A percentile compares a stretch with the other conserved stretches of the same genome.
These are phyloP conservation scores for Horisme vitalbata DNA, from an alignment of 2,888 invertebrate genomes.

Conservation along the genomic window DNA sequence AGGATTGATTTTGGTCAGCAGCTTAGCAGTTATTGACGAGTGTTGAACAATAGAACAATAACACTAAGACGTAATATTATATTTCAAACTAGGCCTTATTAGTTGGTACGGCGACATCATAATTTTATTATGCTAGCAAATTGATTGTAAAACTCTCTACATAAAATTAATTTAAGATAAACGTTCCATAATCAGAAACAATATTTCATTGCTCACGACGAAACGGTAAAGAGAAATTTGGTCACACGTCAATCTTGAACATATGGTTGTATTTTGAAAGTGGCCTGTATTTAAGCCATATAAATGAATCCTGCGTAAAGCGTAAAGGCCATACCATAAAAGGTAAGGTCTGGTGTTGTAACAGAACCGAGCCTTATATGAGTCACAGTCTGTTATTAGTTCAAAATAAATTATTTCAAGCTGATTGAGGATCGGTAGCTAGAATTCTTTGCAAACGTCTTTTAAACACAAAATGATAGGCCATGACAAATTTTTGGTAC, in stretches of 20 bases:
- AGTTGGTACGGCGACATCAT: conserved; percentile 30
- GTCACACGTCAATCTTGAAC: conserved; percentile 72
- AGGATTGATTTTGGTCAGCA: background rate
- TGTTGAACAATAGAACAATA: conserved; percentile 39
- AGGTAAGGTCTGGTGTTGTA: conserved; percentile 67
- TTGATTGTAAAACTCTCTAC: conserved; percentile 27
- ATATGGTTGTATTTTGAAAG: conserved; percentile 78
- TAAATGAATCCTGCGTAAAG: conserved; percentile 63
- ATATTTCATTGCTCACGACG: conserved; percentile 14
- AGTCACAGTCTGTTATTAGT: conserved; percentile 74
- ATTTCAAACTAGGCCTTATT: conserved; percentile 45
- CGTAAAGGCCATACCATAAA: conserved; percentile 76
- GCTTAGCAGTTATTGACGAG: conserved; percentile 1
- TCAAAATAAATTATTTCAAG: conserved; percentile 64
- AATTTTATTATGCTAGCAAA: conserved; percentile 13
- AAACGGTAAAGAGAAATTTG: conserved; percentile 63
- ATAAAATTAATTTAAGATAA: conserved; percentile 3
- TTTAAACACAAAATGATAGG: conserved; percentile 31
- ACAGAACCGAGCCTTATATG: conserved; percentile 65
- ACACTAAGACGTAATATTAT: conserved; percentile 35
- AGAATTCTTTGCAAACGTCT: conserved; percentile 39
- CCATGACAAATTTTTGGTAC: conserved; percentile 38
- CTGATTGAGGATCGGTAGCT: conserved; percentile 73
- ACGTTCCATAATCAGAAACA: conserved; percentile 14
- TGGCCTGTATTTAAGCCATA: conserved; percentile 72